Base-by-base conservation (phyloP, 2,888 invertebrate species). In the Glyphotaelius pellucidus region DNA sequence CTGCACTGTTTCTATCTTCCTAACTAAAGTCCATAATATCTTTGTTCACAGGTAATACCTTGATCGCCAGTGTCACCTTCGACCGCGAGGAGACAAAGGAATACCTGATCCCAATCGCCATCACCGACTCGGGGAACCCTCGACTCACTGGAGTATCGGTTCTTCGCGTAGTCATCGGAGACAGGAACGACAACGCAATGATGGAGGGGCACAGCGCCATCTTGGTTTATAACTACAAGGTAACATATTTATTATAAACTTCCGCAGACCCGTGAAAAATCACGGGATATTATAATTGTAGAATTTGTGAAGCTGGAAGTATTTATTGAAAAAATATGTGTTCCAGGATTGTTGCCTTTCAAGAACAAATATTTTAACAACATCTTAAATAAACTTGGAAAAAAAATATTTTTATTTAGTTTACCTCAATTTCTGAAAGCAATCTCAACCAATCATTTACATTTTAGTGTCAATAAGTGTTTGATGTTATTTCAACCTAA, bases 211-310 rank as follows among this genome's bases (percentile, higher is more conserved):
- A 97, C 52, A 99, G 99, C 94, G 97, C 97, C 93, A 99, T 99
- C 94, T 98, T 99, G 94, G 98, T 99, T 2, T 99, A 99, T 95
- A 99, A 99, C 94, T 99, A 99, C 95, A 98, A 98, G 97, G 98
- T 97, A 95, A 94, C 31, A 87, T 19, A 87, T 94, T 47, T 30
- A 84, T 91, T 47, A 31, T n/a, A 81, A 15, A 31, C 19, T 81
- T 11, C 12, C 31, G 32, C 81, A 81, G 9, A 80, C 15, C 12
- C 42, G 42, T 42, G 0, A 3, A 15, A 15, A 12, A 12, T 47
- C 47, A 47, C 14, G 47, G 47, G 47, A 47, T 47, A 14, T 47
- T 47, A 2, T 15, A 47, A 47, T 15, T 47, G 15, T 15, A 0
- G 47, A 5, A 42, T 42, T 12, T 42, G 12, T 12, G 47, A 47